Evolutionary conservation across 2,888 invertebrate species (phyloP), one percentile per base, ranked within the genome.

Genomic region (Pseudococcus longispinus): DNA sequence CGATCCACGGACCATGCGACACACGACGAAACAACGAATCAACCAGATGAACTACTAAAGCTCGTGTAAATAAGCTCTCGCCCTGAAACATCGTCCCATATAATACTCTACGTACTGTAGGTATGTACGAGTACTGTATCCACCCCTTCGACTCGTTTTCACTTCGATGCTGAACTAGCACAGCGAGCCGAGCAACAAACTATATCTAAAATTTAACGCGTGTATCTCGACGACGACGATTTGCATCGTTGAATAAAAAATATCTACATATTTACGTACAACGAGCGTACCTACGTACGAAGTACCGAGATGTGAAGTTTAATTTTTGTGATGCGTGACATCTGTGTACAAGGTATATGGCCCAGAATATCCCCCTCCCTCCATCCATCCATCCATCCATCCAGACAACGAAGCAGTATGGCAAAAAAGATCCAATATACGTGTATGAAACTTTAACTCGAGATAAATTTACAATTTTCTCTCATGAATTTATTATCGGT

Each of bases 311-410:
- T 23, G 13, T 9, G 65, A 65, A 65, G 26, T 65, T 65, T 65
- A 65, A 65, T 65, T 65, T 65, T 65, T 65, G 23, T 65, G 65
- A 65, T 65, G 65, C 65, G 65, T 65, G 65, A 65, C 65, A 65
- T 65, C 23, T 65, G 23, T 15, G 65, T 46, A 46, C 5, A 15
- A 15, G 13, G 44, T 11, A 51, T 51, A n/a, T 46, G 46, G 46
- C 46, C 46, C 60, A 23, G n/a, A 60, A n/a, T n/a, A n/a, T n/a
- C n/a, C n/a, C n/a, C n/a, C n/a, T n/a, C n/a, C n/a, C n/a, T n/a
- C n/a, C n/a, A n/a, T n/a, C n/a, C n/a, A n/a, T n/a, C n/a, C n/a
- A 8, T 20, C 37, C 37, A 37, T 6, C 32, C 6, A 37, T 37
- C 2, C 37, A 23, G 23, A 5, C n/a, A n/a, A 9, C 26, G 26